Evolutionary conservation across 2,797 vertebrate species (phyloP).

Genomic region (Lindbergichthys nudifrons): DNA sequence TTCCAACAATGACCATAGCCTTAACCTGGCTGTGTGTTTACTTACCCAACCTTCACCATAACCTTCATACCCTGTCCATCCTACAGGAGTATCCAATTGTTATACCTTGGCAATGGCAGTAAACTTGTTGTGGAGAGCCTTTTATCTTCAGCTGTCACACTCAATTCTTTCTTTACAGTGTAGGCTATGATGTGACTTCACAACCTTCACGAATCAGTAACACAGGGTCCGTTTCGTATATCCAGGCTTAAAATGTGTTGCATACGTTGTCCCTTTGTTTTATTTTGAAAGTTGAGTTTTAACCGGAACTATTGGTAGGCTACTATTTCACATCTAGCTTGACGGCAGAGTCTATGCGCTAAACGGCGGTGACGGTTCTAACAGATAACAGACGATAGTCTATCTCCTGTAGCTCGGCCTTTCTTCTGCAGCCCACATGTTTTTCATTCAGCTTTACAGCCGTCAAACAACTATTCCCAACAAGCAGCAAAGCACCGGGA

Average conservation of each 20-base stretch:
- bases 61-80: background rate
- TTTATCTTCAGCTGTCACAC: background rate
- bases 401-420: background rate
- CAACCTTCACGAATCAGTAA: background rate
- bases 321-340: background rate
- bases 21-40: background rate
- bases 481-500: background rate
- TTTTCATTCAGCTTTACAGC: background rate
- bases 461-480: background rate
- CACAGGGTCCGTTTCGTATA: background rate
- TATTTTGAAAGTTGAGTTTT: slow-evolving; percentile 19
- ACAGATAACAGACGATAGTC: slow-evolving; percentile 7
- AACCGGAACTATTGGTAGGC: background rate
- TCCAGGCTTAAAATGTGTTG: background rate
- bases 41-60: background rate
- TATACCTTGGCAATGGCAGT: background rate
- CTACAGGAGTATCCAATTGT: background rate
- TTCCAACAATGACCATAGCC: background rate
- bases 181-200: background rate
- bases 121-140: background rate
- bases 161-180: background rate
- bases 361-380: background rate
- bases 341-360: background rate
- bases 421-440: background rate
- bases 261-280: background rate